Base-by-base conservation (phyloP, 2,888 invertebrate species). In the Phlogophora meticulosa region DNA sequence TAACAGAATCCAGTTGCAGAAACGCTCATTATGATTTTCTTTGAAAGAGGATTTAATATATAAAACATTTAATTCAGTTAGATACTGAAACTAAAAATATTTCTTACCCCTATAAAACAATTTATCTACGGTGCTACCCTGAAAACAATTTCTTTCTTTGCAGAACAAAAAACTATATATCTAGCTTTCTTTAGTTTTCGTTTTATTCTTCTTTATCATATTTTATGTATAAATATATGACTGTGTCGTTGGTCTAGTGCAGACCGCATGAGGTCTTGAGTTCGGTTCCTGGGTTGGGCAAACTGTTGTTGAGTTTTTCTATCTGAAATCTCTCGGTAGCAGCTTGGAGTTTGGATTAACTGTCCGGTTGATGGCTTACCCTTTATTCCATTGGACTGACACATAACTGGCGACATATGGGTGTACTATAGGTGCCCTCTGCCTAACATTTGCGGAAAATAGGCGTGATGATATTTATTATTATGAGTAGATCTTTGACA, bases 71-170 rank as follows among this genome's bases (percentile, higher is more conserved):
- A 15, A 28, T 38, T 43, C 22, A 49, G 36, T 42, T 22, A 68
- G 22, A 24, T 36, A 42, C 2, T 7, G 5, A 28, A 28, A 36
- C 1, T 36, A 17, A 57, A 45, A 67, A 38, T 43, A 46, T 32
- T 15, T 46, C 45, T 56, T 57, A 46, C 4, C n/a, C 56, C 15
- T 34, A 17, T 45, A n/a, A 63, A 63, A 53, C 46, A 36, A 42
- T 58, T 38, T 58, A 24, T 32, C 17, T 13, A 34, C 43, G 9
- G 11, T 40, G 22, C 38, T 32, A 13, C 20, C 15, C 10, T 17
- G 43, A 43, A 69, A 60, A 57, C n/a, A 55, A 53, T 60, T 15
- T 2, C n/a, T 34, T 43, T 2, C 40, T 49, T 32, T 55, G 22
- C 42, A 2, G 34, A 34, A 28, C n/a, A 45, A 22, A n/a, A 43